These are phyloP conservation scores for Ispidina picta DNA, from an alignment of 2,797 vertebrate species.

Conservation along the genomic window DNA sequence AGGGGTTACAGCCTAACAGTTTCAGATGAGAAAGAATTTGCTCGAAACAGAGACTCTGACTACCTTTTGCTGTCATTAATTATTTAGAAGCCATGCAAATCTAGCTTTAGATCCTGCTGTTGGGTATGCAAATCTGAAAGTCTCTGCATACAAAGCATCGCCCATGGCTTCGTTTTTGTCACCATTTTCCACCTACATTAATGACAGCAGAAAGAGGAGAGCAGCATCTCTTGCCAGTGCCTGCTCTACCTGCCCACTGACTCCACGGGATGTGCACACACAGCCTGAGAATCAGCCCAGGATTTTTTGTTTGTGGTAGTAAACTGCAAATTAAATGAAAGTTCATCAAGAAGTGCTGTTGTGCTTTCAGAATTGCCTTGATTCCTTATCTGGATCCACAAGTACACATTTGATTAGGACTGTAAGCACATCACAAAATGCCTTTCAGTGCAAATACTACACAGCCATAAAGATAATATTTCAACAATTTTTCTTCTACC, in stretches of 20 bases:
- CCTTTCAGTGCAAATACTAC: neutral
- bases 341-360: neutral
- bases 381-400: constrained; percentile 5
- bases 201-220: neutral
- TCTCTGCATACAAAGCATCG: neutral
- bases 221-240: neutral
- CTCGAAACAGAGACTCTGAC: neutral
- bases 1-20: fast-evolving
- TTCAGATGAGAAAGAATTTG: neutral
- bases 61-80: constrained; percentile 15
- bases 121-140: neutral
- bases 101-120: neutral
- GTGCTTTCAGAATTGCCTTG: neutral
- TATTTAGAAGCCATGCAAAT: constrained; percentile 18
- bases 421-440: constrained; percentile 5
- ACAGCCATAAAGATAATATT: neutral
- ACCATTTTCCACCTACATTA: neutral
- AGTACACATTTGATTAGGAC: neutral
- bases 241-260: neutral
- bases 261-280: fast-evolving
- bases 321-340: neutral
- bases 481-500: neutral
- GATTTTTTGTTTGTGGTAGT: neutral
- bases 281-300: neutral
- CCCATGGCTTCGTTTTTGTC: neutral